These are phyloP conservation scores for Lottia scabra DNA, from an alignment of 2,888 invertebrate species.

Conservation along the genomic window DNA sequence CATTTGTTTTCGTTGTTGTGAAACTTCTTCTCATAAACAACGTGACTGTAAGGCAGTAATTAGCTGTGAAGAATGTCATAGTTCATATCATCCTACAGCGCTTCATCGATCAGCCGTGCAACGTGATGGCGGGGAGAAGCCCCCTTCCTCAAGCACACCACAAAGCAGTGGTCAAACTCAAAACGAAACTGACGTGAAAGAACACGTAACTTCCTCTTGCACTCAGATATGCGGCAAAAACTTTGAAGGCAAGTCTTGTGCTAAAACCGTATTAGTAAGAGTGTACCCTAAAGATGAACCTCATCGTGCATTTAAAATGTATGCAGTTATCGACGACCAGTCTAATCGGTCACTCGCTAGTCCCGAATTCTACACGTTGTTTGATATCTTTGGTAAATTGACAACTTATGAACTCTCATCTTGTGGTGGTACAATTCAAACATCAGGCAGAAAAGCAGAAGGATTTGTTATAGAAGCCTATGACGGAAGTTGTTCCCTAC, in stretches of 20 bases:
- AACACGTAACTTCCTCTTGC: constrained; percentile 8
- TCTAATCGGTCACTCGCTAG: constrained; percentile 30
- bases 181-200: not conserved
- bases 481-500: constrained; percentile 19
- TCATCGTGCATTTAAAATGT: constrained; percentile 11
- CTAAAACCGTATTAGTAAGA: constrained; percentile 29
- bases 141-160: not conserved
- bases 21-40: constrained; percentile 19
- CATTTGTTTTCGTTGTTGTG: constrained; percentile 29
- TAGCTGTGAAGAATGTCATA: constrained; percentile 27
- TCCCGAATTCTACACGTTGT: constrained; percentile 21
- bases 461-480: constrained; percentile 19
- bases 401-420: constrained; percentile 24
- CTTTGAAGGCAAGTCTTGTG: constrained; percentile 34
- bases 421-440: constrained; percentile 25
- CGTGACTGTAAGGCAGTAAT: constrained; percentile 18
- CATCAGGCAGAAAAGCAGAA: constrained; percentile 19
- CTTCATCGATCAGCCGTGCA: constrained; percentile 5
- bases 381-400: constrained; percentile 12
- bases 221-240: constrained; percentile 26
- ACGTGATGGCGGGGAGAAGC: constrained; percentile 1
- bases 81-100: constrained; percentile 22
- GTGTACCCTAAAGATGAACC: constrained; percentile 24
- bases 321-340: constrained; percentile 36
- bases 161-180: too few species aligned